Evolutionary conservation across 1,140 invertebrate species (phyloP).

Genomic region (Camponotus vicinus): DNA sequence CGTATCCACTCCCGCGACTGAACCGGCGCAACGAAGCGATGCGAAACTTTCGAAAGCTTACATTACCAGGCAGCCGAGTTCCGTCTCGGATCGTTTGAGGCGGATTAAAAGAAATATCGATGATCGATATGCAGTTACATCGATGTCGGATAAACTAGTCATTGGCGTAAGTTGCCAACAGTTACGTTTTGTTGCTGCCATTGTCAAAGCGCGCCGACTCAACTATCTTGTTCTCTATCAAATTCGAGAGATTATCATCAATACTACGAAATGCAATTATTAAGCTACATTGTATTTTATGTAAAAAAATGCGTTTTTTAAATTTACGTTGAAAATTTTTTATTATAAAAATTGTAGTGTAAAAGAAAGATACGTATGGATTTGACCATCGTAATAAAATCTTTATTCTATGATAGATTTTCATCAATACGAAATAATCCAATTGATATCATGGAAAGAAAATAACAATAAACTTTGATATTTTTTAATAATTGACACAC

Average conservation of each 20-base stretch:
- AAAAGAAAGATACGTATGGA: background rate
- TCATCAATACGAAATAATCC: too few relatives aligned
- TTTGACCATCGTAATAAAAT: too few relatives aligned
- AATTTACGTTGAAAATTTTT: constrained; percentile 4
- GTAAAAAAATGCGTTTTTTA: constrained; percentile 14
- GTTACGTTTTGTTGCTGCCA: constrained; percentile 32
- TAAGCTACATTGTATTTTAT: background rate
- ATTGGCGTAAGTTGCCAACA: constrained; percentile 38
- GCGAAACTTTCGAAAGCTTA: constrained; percentile 74
- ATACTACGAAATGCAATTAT: background rate
- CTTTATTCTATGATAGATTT: too few relatives aligned
- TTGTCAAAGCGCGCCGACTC: background rate
- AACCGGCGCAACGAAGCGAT: constrained; percentile 69
- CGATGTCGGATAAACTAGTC: constrained; percentile 37
- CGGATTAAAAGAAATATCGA: constrained; percentile 56
- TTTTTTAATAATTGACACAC: constrained; percentile 46
- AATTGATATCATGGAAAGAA: too few relatives aligned
- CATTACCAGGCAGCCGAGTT: constrained; percentile 54
- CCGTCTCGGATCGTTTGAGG: constrained; percentile 62
- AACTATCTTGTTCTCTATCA: background rate
- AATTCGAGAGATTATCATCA: background rate
- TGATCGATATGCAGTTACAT: constrained; percentile 44
- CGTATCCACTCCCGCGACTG: constrained; percentile 68
- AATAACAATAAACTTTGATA: too few relatives aligned
- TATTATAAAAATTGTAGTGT: too few relatives aligned